A percentile compares a stretch with the other conserved stretches of the same genome.
These are phyloP conservation scores for Dendrophyllia cribrosa DNA, from an alignment of 64 coral and sea anemone genomes.

Conservation along the genomic window DNA sequence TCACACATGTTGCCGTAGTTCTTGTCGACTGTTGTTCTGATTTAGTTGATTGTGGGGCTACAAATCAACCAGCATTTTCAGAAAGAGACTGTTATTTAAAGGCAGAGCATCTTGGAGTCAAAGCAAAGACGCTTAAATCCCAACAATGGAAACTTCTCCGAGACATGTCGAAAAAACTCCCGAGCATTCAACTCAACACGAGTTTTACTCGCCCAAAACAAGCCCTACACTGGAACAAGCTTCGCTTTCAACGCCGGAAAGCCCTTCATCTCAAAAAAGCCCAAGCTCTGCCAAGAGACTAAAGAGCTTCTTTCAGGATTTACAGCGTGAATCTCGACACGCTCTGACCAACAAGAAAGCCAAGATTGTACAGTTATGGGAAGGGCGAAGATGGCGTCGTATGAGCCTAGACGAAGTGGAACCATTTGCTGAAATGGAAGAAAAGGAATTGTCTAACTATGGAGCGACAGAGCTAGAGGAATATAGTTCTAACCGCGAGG, in stretches of 20 bases:
- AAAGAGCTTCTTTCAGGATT: constrained; percentile 73
- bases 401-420: constrained; percentile 36
- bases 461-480: constrained; percentile 32
- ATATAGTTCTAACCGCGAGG: background rate
- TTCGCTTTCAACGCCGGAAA: background rate
- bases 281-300: constrained; percentile 32
- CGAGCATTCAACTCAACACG: background rate
- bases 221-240: background rate
- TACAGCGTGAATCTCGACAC: constrained; percentile 60
- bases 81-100: too few relatives aligned
- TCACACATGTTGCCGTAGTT: background rate
- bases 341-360: constrained; percentile 46
- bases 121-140: background rate
- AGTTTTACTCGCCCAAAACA: background rate
- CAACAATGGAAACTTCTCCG: constrained; percentile 9
- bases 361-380: constrained; percentile 52
- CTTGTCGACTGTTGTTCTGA: background rate
- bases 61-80: background rate
- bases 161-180: background rate
- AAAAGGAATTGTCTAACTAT: constrained; percentile 37
- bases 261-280: constrained; percentile 12
- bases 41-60: background rate
- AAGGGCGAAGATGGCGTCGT: constrained; percentile 30
- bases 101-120: background rate
- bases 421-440: constrained; percentile 63